These are phyloP conservation scores for Hyles lineata DNA, from an alignment of 2,888 invertebrate species.

Conservation along the genomic window DNA sequence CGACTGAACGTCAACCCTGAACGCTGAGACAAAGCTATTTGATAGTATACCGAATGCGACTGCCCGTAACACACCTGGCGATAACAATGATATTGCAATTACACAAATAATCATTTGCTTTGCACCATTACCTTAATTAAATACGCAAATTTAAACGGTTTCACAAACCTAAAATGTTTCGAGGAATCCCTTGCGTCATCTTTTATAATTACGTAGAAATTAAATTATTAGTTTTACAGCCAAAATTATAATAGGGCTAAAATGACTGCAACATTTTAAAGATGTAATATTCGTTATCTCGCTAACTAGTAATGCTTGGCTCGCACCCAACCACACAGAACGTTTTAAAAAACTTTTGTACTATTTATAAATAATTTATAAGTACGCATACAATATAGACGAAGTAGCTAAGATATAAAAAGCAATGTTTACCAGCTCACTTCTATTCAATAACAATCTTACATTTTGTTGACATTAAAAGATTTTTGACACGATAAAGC, in stretches of 20 bases:
- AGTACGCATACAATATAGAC: neutral
- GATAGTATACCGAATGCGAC: conserved; percentile 37
- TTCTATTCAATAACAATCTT: neutral
- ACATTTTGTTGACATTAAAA: neutral
- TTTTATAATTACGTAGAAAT: conserved; percentile 48
- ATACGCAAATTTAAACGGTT: conserved; percentile 62
- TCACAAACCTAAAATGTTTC: conserved; percentile 58
- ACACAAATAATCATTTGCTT: conserved; percentile 51
- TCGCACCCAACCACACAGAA: conserved; percentile 35
- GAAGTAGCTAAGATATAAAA: neutral
- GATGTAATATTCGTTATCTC: conserved; percentile 44
- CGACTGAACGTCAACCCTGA: neutral
- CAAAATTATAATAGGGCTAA: conserved; percentile 48
- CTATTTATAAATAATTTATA: conserved; percentile 21
- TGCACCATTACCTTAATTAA: conserved; percentile 71
- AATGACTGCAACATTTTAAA: conserved; percentile 54
- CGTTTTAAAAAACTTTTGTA: conserved; percentile 29
- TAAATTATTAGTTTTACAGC: conserved; percentile 56
- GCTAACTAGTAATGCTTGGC: conserved; percentile 66
- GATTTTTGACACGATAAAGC: neutral
- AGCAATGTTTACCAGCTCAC: neutral
- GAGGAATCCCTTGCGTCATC: conserved; percentile 47
- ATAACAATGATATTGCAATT: conserved; percentile 31
- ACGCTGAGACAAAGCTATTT: conserved; percentile 14
- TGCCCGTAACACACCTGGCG: conserved; percentile 46